phyloP scores from a whole-genome alignment of 1,140 invertebrate genomes.

The Drosophila equinoxialis region DNA sequence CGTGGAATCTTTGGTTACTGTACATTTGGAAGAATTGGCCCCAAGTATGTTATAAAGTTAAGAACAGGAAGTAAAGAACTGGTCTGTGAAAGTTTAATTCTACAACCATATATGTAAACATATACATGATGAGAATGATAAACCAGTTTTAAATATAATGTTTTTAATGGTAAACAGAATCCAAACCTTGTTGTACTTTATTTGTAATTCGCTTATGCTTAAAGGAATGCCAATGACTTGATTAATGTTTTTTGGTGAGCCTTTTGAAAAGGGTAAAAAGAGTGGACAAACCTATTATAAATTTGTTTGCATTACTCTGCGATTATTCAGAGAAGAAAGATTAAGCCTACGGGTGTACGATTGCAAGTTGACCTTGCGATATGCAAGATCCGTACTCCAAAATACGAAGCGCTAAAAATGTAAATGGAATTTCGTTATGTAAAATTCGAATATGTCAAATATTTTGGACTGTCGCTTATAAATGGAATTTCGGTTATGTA shows the following conservation, averaged over 20 bases:
- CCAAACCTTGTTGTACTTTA: neutral
- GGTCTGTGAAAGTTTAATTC: slow-evolving; percentile 41
- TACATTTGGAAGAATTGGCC: neutral
- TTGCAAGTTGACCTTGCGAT: too few relatives aligned
- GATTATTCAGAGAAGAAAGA: too few relatives aligned
- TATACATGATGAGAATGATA: slow-evolving; percentile 40
- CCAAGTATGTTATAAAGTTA: slow-evolving; percentile 49
- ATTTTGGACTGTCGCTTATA: too few relatives aligned
- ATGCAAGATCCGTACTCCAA: too few relatives aligned
- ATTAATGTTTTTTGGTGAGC: neutral
- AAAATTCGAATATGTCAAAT: too few relatives aligned
- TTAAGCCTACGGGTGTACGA: too few relatives aligned
- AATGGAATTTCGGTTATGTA: too few relatives aligned
- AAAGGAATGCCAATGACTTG: neutral
- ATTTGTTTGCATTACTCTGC: too few relatives aligned
- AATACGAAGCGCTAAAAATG: too few relatives aligned
- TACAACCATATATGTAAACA: slow-evolving; percentile 38
- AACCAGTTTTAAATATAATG: slow-evolving; percentile 52
- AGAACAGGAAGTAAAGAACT: slow-evolving; percentile 20
- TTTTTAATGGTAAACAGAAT: slow-evolving; percentile 54
- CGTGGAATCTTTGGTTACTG: neutral
- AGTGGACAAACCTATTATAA: too few relatives aligned
- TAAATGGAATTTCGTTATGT: too few relatives aligned
- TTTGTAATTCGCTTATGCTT: neutral
- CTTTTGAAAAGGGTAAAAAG: too few relatives aligned